Evolutionary conservation across 1,140 invertebrate species (phyloP), one percentile per base, ranked within the genome.

Genomic region (Drosophila novamexicana): DNA sequence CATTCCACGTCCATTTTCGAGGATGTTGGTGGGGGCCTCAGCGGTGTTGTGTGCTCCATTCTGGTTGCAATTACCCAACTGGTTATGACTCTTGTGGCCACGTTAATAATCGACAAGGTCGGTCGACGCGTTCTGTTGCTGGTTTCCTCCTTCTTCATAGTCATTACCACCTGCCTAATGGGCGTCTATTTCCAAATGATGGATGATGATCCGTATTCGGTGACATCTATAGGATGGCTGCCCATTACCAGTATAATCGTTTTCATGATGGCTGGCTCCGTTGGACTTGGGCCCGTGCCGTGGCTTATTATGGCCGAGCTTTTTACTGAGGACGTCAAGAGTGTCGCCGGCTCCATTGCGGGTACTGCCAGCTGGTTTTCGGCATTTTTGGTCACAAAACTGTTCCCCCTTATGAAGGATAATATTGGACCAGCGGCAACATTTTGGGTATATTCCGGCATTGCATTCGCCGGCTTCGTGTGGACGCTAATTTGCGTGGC

Each of bases 261-360:
- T 8, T 98, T 96, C 90, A 96, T 97, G 57, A 82, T 96, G 36
- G 94, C 95, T 7, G 97, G 96, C 93, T 96, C 96, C 0, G 88
- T 97, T 3, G 97, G 97, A n/a, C 96, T 96, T 75, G 97, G 97
- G 0, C 96, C 96, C 0, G 94, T 97, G 45, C 96, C 96, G 0
- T 97, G 96, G 94, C 93, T 97, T 76, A 94, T 97, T 70, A 94
- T 96, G 71, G 95, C 95, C 1, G 96, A 97, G 92, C 90, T 97
- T 73, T 96, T 96, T 93, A 93, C 96, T 58, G 93, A 96, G 78
- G 94, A 96, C 56, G 94, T 97, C 12, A 96, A 97, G 64, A 96
- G 96, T 75, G 94, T 96, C 37, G 96, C 96, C 32, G 93, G 94
- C 79, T 94, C 96, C 0, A 94, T 97, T 79, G 95, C 96, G 4